Evolutionary conservation across 2,888 invertebrate genomes (phyloP).

Genomic region (Patella depressa): DNA sequence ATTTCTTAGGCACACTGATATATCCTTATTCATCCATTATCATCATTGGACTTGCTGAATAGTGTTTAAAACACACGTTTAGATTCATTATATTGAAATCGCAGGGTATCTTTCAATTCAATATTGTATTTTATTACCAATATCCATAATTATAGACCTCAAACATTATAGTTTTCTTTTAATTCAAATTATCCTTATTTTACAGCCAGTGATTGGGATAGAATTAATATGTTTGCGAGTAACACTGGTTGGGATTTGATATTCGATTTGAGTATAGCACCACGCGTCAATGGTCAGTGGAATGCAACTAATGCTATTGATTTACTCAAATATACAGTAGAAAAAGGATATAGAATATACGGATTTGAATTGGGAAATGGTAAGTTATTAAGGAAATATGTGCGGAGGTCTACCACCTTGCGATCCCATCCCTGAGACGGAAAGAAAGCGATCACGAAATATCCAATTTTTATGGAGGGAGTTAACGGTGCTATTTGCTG

Average conservation of each 20-base stretch:
- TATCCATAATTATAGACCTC: too few relatives aligned
- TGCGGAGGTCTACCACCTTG: not conserved
- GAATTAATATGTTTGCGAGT: not conserved
- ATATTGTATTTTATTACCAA: too few relatives aligned
- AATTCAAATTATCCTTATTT: constrained; percentile 1
- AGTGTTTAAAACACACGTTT: too few relatives aligned
- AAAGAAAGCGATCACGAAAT: too few relatives aligned
- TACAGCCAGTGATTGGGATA: not conserved
- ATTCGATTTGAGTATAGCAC: not conserved
- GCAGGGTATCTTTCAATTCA: too few relatives aligned
- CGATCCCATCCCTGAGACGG: too few relatives aligned
- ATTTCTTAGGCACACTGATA: too few relatives aligned
- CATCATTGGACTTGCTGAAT: too few relatives aligned
- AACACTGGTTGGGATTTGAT: not conserved
- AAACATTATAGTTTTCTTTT: not conserved
- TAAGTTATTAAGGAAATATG: not conserved
- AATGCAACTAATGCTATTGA: not conserved
- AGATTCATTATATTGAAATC: too few relatives aligned
- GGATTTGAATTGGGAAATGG: constrained; percentile 1
- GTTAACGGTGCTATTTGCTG: too few relatives aligned
- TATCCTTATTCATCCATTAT: too few relatives aligned
- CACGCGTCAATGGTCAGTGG: not conserved
- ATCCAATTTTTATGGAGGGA: too few relatives aligned
- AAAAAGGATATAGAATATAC: not conserved
- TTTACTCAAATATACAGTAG: not conserved